These are phyloP conservation scores for Xiphophorus couchianus DNA, from an alignment of 2,113 vertebrate species.

Conservation along the genomic window DNA sequence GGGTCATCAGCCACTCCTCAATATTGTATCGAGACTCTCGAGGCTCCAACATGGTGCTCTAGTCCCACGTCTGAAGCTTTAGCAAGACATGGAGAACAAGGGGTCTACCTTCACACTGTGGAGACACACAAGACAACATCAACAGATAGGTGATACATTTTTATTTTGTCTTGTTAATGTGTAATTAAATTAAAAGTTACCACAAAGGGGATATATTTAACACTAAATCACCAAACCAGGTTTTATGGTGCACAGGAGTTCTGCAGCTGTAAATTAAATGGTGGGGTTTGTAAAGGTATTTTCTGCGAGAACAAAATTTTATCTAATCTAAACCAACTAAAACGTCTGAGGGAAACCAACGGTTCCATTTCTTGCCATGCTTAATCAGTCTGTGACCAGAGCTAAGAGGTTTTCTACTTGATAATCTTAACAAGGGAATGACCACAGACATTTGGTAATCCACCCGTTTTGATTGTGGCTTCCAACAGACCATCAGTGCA, in stretches of 20 bases:
- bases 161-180: neutral
- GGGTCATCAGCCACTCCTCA: constrained; percentile 82
- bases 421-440: neutral
- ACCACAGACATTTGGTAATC: no score
- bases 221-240: neutral
- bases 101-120: constrained; percentile 13
- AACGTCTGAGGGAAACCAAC: neutral
- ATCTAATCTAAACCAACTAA: neutral
- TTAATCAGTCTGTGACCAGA: neutral
- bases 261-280: neutral
- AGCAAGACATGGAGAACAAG: constrained; percentile 2
- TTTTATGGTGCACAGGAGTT: neutral
- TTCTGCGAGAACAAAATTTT: neutral
- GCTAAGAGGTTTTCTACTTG: neutral
- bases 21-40: constrained; percentile 73
- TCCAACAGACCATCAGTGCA: no score
- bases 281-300: neutral
- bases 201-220: neutral
- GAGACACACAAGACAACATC: constrained; percentile 20
- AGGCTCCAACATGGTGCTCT: constrained; percentile 79
- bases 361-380: neutral
- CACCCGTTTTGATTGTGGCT: no score
- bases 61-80: constrained; percentile 33
- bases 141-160: neutral
- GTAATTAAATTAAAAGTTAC: neutral